Evolutionary conservation across 2,888 invertebrate species (phyloP).

Genomic region (Pasiphila rectangulata): DNA sequence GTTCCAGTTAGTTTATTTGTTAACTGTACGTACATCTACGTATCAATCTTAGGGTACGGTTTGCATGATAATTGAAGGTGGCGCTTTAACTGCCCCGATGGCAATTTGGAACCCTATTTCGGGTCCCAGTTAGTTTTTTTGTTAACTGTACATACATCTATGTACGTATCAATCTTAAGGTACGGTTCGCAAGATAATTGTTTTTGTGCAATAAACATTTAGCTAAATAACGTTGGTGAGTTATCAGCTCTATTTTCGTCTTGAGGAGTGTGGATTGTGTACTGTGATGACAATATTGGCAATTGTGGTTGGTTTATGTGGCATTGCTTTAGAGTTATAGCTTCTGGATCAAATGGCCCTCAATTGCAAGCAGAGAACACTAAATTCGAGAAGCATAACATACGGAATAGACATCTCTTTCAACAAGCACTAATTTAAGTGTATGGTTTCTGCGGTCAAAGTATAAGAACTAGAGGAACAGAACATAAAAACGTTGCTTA

Average conservation of each 20-base stretch:
- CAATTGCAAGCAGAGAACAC: no score
- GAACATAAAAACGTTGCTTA: no score
- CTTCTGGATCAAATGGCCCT: no score
- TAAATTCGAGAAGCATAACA: no score
- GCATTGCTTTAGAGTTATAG: no score
- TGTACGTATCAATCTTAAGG: slow-evolving; percentile 6
- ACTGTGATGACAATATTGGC: neutral
- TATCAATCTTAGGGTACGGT: slow-evolving; percentile 11
- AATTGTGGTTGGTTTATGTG: neutral
- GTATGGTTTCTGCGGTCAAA: no score
- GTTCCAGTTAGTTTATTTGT: slow-evolving; percentile 7
- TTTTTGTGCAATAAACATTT: neutral
- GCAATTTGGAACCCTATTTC: slow-evolving; percentile 20
- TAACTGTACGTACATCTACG: no score
- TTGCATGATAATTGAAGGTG: neutral
- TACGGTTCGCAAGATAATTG: slow-evolving; percentile 6
- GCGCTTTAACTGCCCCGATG: slow-evolving; percentile 17
- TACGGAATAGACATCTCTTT: no score
- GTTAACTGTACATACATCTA: slow-evolving; percentile 4
- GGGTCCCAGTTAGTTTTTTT: slow-evolving; percentile 7
- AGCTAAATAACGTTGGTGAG: neutral
- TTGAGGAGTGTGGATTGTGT: neutral
- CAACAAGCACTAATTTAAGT: no score
- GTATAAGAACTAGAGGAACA: no score
- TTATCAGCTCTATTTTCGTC: neutral